Conservation (phyloP, 2,113 vertebrate species). For the Channa argus region DNA sequence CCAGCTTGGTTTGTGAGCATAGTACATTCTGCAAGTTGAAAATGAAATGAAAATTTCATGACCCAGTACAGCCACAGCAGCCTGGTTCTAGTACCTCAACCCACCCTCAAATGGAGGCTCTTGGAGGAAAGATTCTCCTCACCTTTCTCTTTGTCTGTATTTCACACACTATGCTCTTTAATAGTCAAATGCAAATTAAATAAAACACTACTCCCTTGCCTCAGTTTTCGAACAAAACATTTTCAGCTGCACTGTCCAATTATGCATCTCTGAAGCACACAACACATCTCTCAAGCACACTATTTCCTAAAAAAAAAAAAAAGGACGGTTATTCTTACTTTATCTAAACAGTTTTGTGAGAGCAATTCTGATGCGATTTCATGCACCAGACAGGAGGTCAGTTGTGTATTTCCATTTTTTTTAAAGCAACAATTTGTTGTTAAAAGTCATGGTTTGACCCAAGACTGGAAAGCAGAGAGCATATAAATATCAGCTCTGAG, state of each 20-base stretch:
- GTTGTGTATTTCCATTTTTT: neutral
- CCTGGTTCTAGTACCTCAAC: neutral
- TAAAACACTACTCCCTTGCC: neutral
- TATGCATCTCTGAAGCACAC: slow-evolving; percentile 15
- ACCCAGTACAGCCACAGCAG: slow-evolving; percentile 45
- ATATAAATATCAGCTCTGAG: neutral
- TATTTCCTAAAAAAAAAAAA: neutral
- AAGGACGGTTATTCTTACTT: slow-evolving; percentile 9
- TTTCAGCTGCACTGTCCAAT: slow-evolving; percentile 26
- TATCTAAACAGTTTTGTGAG: slow-evolving; percentile 27
- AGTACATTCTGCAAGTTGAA: slow-evolving; percentile 57
- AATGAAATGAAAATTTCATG: slow-evolving; percentile 37
- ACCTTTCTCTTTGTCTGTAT: neutral
- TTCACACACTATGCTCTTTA: neutral
- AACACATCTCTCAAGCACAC: neutral
- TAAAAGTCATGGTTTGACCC: slow-evolving; percentile 32
- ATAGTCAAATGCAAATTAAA: slow-evolving; percentile 19
- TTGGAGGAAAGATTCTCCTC: neutral
- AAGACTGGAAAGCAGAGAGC: slow-evolving; percentile 9
- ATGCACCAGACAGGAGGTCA: slow-evolving; percentile 13
- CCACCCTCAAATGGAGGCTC: too few species aligned
- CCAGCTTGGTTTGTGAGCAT: slow-evolving; percentile 43
- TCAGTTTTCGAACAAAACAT: neutral
- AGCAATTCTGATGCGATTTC: slow-evolving; percentile 34
- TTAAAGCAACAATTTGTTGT: slow-evolving; percentile 22